Base-by-base conservation (phyloP, 2,113 vertebrate species). In the Atractosteus spatula region DNA sequence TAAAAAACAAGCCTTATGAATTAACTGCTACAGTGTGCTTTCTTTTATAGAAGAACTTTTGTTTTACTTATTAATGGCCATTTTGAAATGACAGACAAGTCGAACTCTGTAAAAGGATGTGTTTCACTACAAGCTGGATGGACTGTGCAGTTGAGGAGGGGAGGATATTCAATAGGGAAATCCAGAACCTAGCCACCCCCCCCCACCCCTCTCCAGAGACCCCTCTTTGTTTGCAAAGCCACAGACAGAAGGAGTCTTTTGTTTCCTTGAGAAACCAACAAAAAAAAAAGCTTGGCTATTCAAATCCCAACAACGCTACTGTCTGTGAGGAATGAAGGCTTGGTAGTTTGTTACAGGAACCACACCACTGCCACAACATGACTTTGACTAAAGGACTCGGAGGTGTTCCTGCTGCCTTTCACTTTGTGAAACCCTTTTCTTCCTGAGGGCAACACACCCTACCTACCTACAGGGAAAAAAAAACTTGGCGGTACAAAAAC, bases 161-260 rank as follows among this genome's bases (percentile, higher is more conserved):
- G 47, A 51, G 47, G 55, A 57, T 8, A 69, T 41, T 56, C 3
- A 69, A 13, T 61, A 61, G 57, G 8, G 3, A 17, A 3, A 29
- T 8, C 16, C 14, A 17, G 62, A 63, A 29, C 47, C 17, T 45
- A 59, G 11, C 59, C 41, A 41, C 17, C 8, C 45, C 8, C 45
- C 17, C 54, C 29, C 16, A 41, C 47, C 68, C 68, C 12, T 4
- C 55, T 7, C 56, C 12, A 44, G 55, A 61, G 55, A 57, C 55
- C 2, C 41, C 3, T 56, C 68, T 70, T 70, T 70, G 68, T 70
- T 64, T 41, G 62, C 62, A 10, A 3, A 70, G 55, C 8, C 68
- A 70, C 45, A 68, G 56, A 70, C 68, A 59, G 68, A 70, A 61
- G 55, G 68, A 59, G 68, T 43, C 68, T 70, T 70, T 70, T 70